phyloP scores from a whole-genome alignment of 2,888 invertebrate species.

The Diarsia dahlii region DNA sequence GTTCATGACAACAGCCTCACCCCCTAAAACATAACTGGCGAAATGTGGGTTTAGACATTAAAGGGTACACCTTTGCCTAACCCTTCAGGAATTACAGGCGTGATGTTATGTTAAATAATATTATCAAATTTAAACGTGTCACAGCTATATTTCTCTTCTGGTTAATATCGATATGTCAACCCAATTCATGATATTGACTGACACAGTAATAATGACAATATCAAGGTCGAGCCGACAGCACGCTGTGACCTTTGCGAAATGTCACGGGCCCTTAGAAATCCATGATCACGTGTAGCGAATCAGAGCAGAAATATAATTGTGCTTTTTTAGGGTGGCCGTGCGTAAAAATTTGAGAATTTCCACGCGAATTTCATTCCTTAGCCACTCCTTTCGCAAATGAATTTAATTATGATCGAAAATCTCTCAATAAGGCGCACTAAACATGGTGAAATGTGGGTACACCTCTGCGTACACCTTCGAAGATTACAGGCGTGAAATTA shows the following conservation, averaged over 20 bases:
- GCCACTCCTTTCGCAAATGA: not conserved
- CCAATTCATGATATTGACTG: constrained; percentile 38
- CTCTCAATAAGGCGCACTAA: no score
- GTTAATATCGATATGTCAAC: constrained; percentile 1
- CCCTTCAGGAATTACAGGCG: no score
- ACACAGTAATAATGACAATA: constrained; percentile 34
- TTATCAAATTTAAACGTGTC: constrained; percentile 9
- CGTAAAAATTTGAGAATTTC: not conserved
- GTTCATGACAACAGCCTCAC: no score
- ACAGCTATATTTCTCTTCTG: not conserved
- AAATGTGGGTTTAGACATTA: no score
- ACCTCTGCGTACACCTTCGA: no score
- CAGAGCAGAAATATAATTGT: constrained; percentile 13
- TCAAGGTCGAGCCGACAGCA: constrained; percentile 27
- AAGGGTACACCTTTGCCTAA: no score
- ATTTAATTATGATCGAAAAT: not conserved
- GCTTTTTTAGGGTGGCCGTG: not conserved
- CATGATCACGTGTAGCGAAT: constrained; percentile 23
- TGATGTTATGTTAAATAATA: not conserved
- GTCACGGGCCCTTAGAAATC: constrained; percentile 30
- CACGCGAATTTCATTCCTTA: not conserved
- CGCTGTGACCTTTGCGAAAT: constrained; percentile 47
- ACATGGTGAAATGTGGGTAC: no score
- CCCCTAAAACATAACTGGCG: no score
- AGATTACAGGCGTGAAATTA: no score